Evolutionary conservation across 2,797 vertebrate genomes (phyloP).

Genomic region (Peromyscus nudipes): DNA sequence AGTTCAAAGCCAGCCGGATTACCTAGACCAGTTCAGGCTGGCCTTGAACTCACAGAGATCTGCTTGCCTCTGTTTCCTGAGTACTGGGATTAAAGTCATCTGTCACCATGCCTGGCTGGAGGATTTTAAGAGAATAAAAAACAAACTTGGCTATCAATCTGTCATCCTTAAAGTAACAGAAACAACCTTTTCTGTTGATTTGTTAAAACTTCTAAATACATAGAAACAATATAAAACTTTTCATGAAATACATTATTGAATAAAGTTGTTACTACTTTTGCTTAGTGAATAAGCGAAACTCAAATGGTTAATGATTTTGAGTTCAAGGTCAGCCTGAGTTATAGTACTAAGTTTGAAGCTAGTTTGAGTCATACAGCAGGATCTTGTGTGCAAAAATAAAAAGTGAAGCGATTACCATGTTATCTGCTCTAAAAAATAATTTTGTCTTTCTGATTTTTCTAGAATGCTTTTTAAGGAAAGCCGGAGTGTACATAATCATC

Average conservation of each 20-base stretch:
- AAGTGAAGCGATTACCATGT: not conserved
- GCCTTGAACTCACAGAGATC: not conserved
- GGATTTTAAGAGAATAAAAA: slow-evolving; percentile 44
- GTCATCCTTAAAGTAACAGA: slow-evolving; percentile 21
- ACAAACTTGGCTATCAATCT: slow-evolving; percentile 16
- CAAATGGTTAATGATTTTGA: not conserved
- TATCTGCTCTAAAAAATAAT: slow-evolving; percentile 51
- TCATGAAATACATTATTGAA: slow-evolving; percentile 34
- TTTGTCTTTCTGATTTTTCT: slow-evolving; percentile 77
- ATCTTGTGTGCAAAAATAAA: not conserved
- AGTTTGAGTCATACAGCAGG: not conserved
- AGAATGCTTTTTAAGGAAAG: slow-evolving; percentile 99
- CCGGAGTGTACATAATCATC: slow-evolving; percentile 95
- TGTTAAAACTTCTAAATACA: slow-evolving; percentile 47
- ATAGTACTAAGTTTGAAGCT: not conserved
- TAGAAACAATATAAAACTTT: not conserved
- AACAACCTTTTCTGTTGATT: slow-evolving; percentile 9
- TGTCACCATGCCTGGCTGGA: not conserved
- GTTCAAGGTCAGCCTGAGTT: not conserved
- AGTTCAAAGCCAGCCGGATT: not conserved
- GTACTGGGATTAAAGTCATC: not conserved
- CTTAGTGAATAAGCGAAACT: slow-evolving; percentile 68
- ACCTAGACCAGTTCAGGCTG: not conserved
- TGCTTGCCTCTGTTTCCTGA: not conserved
- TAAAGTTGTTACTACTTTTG: slow-evolving; percentile 22